Evolutionary conservation across 2,113 vertebrate genomes (phyloP).

Genomic region (Tragelaphus buxtoni): DNA sequence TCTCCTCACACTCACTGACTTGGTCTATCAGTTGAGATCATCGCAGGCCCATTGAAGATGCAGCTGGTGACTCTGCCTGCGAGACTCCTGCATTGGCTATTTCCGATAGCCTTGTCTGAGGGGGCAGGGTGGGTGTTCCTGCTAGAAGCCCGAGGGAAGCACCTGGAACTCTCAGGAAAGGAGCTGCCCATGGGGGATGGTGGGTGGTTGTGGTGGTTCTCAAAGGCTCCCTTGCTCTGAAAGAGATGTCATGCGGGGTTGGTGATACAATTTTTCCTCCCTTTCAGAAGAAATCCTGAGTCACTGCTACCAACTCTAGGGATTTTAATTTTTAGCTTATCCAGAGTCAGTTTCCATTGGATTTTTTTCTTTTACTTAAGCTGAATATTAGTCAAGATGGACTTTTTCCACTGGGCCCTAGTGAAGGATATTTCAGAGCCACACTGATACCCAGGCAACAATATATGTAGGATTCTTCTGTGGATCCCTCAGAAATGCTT

Average conservation of each 20-base stretch:
- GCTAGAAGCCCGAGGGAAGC: background rate
- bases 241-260: background rate
- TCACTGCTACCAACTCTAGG: background rate
- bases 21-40: background rate
- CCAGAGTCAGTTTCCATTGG: background rate
- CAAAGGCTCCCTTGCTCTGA: background rate
- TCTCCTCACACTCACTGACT: background rate
- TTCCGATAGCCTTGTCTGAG: background rate
- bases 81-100: background rate
- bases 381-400: background rate
- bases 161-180: background rate
- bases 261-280: background rate
- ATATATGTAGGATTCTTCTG: background rate
- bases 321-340: background rate
- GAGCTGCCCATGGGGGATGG: background rate
- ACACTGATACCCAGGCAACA: rapidly evolving
- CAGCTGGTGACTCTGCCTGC: background rate
- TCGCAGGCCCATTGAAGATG: background rate
- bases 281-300: background rate
- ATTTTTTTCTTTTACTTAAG: background rate
- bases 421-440: background rate
- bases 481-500: background rate
- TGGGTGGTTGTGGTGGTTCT: background rate
- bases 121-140: background rate
- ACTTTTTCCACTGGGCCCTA: background rate